Conservation (phyloP, 2,888 invertebrate genomes). For the Meiosimyza platycephala region DNA sequence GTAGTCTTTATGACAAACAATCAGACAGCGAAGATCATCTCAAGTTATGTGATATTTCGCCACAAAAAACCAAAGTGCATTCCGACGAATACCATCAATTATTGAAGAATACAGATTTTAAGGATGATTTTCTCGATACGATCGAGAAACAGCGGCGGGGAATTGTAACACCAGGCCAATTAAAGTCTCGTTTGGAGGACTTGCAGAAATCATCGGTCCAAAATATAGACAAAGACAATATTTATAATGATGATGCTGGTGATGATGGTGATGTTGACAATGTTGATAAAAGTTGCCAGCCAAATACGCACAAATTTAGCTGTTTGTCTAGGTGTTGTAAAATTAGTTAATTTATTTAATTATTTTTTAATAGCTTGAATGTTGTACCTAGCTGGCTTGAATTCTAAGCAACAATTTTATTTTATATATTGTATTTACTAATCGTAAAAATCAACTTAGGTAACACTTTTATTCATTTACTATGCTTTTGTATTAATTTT, state of each 20-base stretch:
- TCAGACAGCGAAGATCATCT: constrained; percentile 39
- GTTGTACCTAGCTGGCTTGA: constrained; percentile 19
- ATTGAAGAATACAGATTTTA: constrained; percentile 1
- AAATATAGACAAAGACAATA: constrained; percentile 40
- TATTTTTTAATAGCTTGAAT: constrained; percentile 12
- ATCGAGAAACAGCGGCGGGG: constrained; percentile 53
- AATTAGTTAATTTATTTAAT: constrained; percentile 14
- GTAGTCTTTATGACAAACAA: constrained; percentile 45
- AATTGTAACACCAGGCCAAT: constrained; percentile 74
- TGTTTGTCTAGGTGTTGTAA: constrained; percentile 57
- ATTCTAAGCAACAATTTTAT: constrained; percentile 40
- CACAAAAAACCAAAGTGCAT: not conserved
- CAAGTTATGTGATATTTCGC: constrained; percentile 18
- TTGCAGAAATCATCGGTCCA: constrained; percentile 56
- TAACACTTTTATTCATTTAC: no score
- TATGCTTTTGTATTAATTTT: no score
- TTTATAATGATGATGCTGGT: constrained; percentile 46
- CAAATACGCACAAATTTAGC: constrained; percentile 47
- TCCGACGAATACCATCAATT: constrained; percentile 21
- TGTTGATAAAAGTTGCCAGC: constrained; percentile 52
- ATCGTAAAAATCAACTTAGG: no score
- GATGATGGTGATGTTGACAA: constrained; percentile 57
- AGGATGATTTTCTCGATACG: constrained; percentile 10
- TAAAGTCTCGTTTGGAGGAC: constrained; percentile 73
- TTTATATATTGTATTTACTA: constrained; percentile 15